Percentiles rank a stretch among this genome's conserved stretches.
Conservation (phyloP, 2,888 invertebrate genomes). For the Habrosyne pyritoides region DNA sequence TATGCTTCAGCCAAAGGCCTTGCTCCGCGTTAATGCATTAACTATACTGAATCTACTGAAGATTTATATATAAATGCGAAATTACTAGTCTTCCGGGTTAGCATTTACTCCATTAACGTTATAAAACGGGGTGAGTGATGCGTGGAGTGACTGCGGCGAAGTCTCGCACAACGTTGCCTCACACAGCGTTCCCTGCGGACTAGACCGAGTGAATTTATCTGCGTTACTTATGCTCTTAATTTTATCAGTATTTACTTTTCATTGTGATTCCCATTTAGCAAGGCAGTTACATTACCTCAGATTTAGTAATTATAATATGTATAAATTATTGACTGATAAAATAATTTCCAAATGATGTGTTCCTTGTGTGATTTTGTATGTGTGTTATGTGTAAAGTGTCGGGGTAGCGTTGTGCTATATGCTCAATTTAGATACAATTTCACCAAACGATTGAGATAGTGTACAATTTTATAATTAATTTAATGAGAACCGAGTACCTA, state of each 20-base stretch:
- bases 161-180: slow-evolving; percentile 79
- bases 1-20: neutral
- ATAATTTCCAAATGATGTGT: slow-evolving; percentile 79
- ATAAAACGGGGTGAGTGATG: slow-evolving; percentile 16
- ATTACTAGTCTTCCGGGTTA: neutral
- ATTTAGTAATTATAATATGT: slow-evolving; percentile 74
- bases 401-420: slow-evolving; percentile 83
- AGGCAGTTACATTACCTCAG: slow-evolving; percentile 78
- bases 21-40: neutral
- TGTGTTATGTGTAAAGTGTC: slow-evolving; percentile 65
- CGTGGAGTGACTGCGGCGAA: slow-evolving; percentile 42
- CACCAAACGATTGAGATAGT: slow-evolving; percentile 82
- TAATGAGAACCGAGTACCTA: slow-evolving; percentile 82
- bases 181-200: slow-evolving; percentile 65
- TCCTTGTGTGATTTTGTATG: slow-evolving; percentile 75
- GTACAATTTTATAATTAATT: slow-evolving; percentile 81
- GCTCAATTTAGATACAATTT: slow-evolving; percentile 83
- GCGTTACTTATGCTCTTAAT: slow-evolving; percentile 58
- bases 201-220: slow-evolving; percentile 29
- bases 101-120: neutral
- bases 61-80: too few species aligned
- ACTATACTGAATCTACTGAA: neutral
- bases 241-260: slow-evolving; percentile 77
- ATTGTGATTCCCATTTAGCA: slow-evolving; percentile 77
- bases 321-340: slow-evolving; percentile 80